These are phyloP conservation scores for Dysmachus trigonus DNA, from an alignment of 2,888 invertebrate genomes.

Conservation along the genomic window DNA sequence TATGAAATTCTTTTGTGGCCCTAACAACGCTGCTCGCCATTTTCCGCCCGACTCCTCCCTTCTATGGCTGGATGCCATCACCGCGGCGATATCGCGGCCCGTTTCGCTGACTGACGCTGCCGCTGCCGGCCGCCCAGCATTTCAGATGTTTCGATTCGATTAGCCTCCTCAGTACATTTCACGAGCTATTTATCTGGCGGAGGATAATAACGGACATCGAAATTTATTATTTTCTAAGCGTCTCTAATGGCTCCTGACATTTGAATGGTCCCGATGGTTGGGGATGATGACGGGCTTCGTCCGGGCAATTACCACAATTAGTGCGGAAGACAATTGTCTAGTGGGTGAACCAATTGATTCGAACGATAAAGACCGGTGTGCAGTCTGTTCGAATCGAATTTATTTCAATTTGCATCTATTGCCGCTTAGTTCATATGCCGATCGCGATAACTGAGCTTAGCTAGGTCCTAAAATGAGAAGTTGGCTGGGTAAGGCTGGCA, in stretches of 20 bases:
- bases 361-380: background rate
- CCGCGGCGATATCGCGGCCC: background rate
- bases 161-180: constrained; percentile 31
- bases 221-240: constrained; percentile 35
- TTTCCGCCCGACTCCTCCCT: background rate
- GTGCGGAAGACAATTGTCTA: constrained; percentile 10
- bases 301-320: constrained; percentile 27
- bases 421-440: background rate
- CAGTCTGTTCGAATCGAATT: background rate
- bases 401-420: background rate
- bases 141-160: constrained; percentile 34
- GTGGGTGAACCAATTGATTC: background rate
- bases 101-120: background rate
- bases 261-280: constrained; percentile 3
- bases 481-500: too few relatives aligned
- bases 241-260: constrained; percentile 30
- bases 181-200: constrained; percentile 27
- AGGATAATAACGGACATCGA: constrained; percentile 34
- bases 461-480: background rate
- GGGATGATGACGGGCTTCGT: background rate
- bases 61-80: constrained; percentile 7
- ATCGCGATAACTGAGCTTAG: background rate
- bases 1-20: constrained; percentile 37
- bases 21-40: background rate
- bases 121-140: constrained; percentile 1